These are phyloP conservation scores for Blastobasis lacticolella DNA, from an alignment of 2,888 invertebrate species.

Conservation along the genomic window DNA sequence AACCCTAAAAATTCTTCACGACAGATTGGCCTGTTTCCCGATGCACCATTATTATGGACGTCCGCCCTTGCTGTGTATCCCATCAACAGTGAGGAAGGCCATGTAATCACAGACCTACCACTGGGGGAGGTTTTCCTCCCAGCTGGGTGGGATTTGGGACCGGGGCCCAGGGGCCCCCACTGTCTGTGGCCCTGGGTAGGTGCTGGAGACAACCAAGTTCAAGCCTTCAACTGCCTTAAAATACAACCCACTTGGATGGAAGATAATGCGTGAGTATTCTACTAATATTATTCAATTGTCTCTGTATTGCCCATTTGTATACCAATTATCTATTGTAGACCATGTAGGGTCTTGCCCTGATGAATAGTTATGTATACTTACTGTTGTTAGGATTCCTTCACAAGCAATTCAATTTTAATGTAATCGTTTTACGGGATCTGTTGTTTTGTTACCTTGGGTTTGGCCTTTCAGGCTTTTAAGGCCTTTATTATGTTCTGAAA, in stretches of 20 bases:
- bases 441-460: too few relatives aligned
- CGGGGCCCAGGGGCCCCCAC: slow-evolving; percentile 52
- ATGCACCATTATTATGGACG: slow-evolving; percentile 52
- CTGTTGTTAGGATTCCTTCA: too few relatives aligned
- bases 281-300: neutral
- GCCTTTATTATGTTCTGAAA: too few relatives aligned
- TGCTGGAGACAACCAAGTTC: slow-evolving; percentile 74
- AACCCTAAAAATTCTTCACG: slow-evolving; percentile 5
- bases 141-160: slow-evolving; percentile 70
- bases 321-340: too few relatives aligned
- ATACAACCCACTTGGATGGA: slow-evolving; percentile 92
- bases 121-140: slow-evolving; percentile 73
- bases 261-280: slow-evolving; percentile 61
- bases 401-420: too few relatives aligned
- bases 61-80: slow-evolving; percentile 45
- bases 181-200: slow-evolving; percentile 84
- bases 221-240: slow-evolving; percentile 81
- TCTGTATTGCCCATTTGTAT: too few relatives aligned
- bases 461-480: too few relatives aligned
- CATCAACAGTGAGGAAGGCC: slow-evolving; percentile 50
- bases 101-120: slow-evolving; percentile 65
- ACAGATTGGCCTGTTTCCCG: slow-evolving; percentile 60
- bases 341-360: too few relatives aligned
- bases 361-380: too few relatives aligned
- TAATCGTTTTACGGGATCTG: too few relatives aligned